Evolutionary conservation across 2,888 invertebrate species (phyloP).

Genomic region (Tetheella fluctuosa): DNA sequence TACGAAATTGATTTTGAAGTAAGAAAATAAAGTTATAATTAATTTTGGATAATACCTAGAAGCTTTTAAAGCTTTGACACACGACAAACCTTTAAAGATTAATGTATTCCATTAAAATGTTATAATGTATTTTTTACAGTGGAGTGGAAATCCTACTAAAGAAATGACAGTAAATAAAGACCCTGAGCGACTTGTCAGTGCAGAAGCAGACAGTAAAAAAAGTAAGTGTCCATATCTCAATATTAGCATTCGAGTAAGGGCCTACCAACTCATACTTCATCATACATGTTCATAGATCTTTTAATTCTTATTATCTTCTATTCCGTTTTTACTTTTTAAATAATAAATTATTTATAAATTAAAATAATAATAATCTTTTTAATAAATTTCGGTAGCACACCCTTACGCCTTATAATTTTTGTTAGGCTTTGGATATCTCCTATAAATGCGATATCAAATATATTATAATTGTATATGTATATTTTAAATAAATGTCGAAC

Average conservation of each 20-base stretch:
- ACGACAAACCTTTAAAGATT: background rate
- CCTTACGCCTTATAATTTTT: no score
- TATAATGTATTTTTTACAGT: slow-evolving; percentile 44
- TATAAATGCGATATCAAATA: no score
- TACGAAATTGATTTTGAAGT: slow-evolving; percentile 77
- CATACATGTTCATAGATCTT: no score
- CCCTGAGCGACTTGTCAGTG: slow-evolving; percentile 44
- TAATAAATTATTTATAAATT: no score
- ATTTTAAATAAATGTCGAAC: no score
- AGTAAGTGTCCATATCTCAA: slow-evolving; percentile 43
- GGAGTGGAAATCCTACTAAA: slow-evolving; percentile 55
- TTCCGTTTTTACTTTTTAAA: no score
- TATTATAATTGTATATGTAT: no score
- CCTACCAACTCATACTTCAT: background rate
- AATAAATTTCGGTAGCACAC: no score
- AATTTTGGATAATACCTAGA: background rate
- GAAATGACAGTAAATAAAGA: slow-evolving; percentile 43
- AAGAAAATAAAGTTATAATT: slow-evolving; percentile 24
- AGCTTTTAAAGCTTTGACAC: background rate
- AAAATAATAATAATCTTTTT: no score
- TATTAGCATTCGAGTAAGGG: slow-evolving; percentile 5
- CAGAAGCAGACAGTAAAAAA: slow-evolving; percentile 55
- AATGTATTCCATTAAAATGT: background rate
- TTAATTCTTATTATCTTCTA: background rate
- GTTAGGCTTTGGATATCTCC: no score